Evolutionary conservation across 2,113 vertebrate genomes (phyloP), one percentile per base, ranked within the genome.

Genomic region (Opisthocomus hoazin): DNA sequence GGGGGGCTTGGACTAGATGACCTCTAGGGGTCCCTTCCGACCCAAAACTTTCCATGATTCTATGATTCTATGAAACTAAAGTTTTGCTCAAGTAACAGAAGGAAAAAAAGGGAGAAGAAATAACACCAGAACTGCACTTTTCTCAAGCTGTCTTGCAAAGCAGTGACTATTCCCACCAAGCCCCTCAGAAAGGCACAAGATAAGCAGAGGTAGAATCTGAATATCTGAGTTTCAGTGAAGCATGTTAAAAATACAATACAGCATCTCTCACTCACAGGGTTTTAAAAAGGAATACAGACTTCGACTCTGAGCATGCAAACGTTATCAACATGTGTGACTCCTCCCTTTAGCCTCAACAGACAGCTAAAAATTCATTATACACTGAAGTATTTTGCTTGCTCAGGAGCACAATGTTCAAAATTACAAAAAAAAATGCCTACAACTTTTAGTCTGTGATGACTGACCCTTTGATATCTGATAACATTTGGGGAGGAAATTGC

Each of bases 401-500:
- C 36, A 34, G 36, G 41, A 68, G 17, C 58, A 71, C 3, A 74
- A 39, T 60, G 45, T 73, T 83, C 27, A 50, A 53, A 48, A 51
- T 54, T 81, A 46, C 20, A 23, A 5, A 56, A 70, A 76, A 24
- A 60, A 50, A n/a, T n/a, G n/a, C 23, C 50, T 5, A 17, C 30
- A 53, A 29, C 27, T 4, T 20, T 71, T 54, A 48, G 18, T 60
- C 18, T 73, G 22, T 34, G 26, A 46, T 73, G 53, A 79, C 19
- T 29, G 29, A 54, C 46, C 66, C 66, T 84, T 56, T 37, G n/a
- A 18, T 46, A 60, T 12, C 50, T 48, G 17, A 50, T 50, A 50
- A 4, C 29, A 41, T 46, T n/a, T 57, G 3, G 7, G 51, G 24
- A 5, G 7, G 10, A 58, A 37, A 10, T 7, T 53, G 56, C 0